Percentiles rank a stretch among this genome's conserved stretches.
Evolutionary conservation across 2,797 vertebrate genomes (phyloP).

Genomic region (Peromyscus attwateri): DNA sequence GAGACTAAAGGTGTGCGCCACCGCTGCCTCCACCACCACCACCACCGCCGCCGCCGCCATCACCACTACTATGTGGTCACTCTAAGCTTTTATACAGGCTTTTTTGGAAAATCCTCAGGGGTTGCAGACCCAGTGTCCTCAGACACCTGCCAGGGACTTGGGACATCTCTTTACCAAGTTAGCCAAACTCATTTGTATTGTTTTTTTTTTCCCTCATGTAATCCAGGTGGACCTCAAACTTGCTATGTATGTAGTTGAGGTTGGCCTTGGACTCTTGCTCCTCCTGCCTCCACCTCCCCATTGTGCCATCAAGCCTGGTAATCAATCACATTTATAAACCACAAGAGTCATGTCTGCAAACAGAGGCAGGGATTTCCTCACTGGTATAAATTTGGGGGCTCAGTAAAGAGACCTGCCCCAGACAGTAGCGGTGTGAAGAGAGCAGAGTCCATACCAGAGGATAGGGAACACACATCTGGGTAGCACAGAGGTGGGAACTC

Average conservation of each 20-base stretch:
- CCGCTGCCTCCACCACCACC: neutral
- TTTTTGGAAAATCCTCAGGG: neutral
- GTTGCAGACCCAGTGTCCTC: neutral
- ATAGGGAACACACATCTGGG: neutral
- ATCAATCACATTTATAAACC: neutral
- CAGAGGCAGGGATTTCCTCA: fast-evolving
- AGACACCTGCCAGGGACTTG: neutral
- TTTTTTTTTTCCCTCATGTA: neutral
- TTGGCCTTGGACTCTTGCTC: neutral
- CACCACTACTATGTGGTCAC: neutral
- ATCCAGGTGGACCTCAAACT: neutral
- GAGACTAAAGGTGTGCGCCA: neutral
- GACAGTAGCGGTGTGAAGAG: neutral
- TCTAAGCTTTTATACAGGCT: neutral
- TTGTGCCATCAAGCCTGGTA: neutral
- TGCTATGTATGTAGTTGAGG: neutral
- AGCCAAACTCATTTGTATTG: neutral
- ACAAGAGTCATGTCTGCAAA: neutral
- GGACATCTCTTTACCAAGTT: neutral
- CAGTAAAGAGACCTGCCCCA: neutral
- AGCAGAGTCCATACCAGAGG: neutral
- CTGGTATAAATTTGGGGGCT: neutral
- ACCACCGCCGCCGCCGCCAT: neutral
- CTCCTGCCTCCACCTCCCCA: neutral
- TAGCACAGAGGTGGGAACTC: neutral